Base-by-base conservation (phyloP, 2,797 vertebrate species). In the Pelochelys cantorii region DNA sequence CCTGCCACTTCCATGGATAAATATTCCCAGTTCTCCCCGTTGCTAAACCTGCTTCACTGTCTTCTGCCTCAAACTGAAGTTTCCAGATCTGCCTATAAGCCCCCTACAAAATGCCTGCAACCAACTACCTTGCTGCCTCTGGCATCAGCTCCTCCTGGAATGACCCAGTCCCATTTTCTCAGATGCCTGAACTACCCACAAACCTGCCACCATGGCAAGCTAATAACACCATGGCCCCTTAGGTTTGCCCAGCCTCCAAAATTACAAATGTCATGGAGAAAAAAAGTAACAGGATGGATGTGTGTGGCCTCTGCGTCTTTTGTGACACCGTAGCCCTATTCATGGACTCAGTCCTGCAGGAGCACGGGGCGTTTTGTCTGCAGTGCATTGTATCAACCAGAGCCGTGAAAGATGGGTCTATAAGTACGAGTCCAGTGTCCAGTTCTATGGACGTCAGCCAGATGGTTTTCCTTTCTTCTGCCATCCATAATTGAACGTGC, bases 181-280 rank as follows among this genome's bases (percentile, higher is more conserved):
- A 83, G 94, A 87, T 94, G 53, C 94, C 89, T 85, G 7, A 79
- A 86, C 94, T 95, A 91, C 91, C 93, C 95, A 89, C 95, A 95
- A 93, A 91, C 95, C 96, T 96, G 94, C 93, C 93, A 95, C 96
- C 94, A 93, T 97, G 95, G 95, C 96, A 97, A 89, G 96, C 87
- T 96, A 96, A 97, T 90, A 91, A 95, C 94, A 96, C 94, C 97
- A 97, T 96, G 95, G 93, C 90, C 92, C 90, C 95, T 95, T 95
- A 77, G 94, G 89, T 95, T 94, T 97, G 94, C 96, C 97, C 97
- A 97, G 97, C 92, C 97, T 97, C 97, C 97, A 96, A 97, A 97
- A 97, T 97, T 97, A 96, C 10, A 97, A 94, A 87, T 92, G 93
- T 96, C 31, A 53, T 74, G 87, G 94, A 88, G 95, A 96, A 95